Conservation (phyloP, 2,797 vertebrate species). For the Neopelma chrysocephalum region DNA sequence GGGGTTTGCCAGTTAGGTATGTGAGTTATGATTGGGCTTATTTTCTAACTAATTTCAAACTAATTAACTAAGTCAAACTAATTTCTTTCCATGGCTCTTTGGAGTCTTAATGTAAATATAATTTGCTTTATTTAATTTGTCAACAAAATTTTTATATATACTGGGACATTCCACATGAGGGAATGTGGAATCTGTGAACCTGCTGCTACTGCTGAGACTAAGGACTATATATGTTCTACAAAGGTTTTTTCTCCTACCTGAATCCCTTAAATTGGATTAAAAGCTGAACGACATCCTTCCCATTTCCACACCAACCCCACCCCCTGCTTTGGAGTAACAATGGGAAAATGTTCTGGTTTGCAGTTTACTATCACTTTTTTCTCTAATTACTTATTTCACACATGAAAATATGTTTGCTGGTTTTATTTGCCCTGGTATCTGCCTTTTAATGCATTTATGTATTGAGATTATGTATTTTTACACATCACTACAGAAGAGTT, state of each 20-base stretch:
- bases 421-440: constrained; percentile 35
- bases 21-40: not conserved
- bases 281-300: not conserved
- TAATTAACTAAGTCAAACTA: constrained; percentile 23
- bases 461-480: constrained; percentile 46
- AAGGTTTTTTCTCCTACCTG: constrained; percentile 13
- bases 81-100: constrained; percentile 4
- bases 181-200: constrained; percentile 23
- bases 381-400: constrained; percentile 58
- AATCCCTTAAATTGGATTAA: not conserved
- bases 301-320: not conserved
- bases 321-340: not conserved
- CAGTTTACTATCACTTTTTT: constrained; percentile 38
- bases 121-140: constrained; percentile 53
- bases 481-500: constrained; percentile 16
- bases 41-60: constrained; percentile 36
- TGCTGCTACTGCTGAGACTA: constrained; percentile 1
- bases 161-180: constrained; percentile 3
- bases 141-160: constrained; percentile 38
- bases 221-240: constrained; percentile 19
- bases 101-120: constrained; percentile 41
- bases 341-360: constrained; percentile 10
- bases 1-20: not conserved
- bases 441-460: constrained; percentile 46
- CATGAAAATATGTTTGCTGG: constrained; percentile 41